Conservation (phyloP, 2,113 vertebrate genomes). For the Triplophysa rosa region DNA sequence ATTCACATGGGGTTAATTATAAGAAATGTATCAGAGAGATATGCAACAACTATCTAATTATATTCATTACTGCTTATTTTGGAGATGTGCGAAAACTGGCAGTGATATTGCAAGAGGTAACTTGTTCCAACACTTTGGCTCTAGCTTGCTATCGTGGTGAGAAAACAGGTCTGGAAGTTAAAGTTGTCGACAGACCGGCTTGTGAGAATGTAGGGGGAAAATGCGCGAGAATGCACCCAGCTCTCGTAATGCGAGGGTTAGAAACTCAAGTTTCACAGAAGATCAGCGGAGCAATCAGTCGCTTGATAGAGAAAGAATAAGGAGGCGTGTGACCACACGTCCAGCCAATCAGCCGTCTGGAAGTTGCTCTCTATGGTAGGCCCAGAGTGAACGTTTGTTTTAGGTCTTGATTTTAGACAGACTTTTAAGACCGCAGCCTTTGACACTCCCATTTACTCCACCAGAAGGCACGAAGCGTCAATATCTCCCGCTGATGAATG, state of each 20-base stretch:
- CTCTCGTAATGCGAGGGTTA: constrained; percentile 42
- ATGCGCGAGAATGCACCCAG: background rate
- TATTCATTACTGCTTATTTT: constrained; percentile 75
- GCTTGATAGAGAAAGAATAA: constrained; percentile 48
- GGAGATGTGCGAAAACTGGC: constrained; percentile 70
- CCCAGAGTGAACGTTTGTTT: constrained; percentile 43
- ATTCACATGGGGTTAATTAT: constrained; percentile 85
- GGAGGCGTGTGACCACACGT: constrained; percentile 40
- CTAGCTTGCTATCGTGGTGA: constrained; percentile 60
- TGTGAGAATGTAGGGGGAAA: constrained; percentile 42
- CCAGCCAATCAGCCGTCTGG: constrained; percentile 52
- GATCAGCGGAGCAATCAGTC: constrained; percentile 46
- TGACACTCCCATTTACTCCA: constrained; percentile 42
- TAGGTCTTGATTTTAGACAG: constrained; percentile 42
- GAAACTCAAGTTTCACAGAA: constrained; percentile 24
- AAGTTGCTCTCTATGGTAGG: constrained; percentile 46
- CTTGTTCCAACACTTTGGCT: constrained; percentile 71
- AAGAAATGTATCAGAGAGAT: constrained; percentile 78
- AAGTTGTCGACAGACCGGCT: constrained; percentile 61
- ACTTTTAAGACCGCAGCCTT: constrained; percentile 37
- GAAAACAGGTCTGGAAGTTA: constrained; percentile 69
- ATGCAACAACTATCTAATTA: constrained; percentile 81
- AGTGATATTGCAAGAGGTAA: constrained; percentile 73
- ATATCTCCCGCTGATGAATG: constrained; percentile 51
- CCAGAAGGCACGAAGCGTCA: constrained; percentile 49